phyloP scores from a whole-genome alignment of 2,113 vertebrate genomes.

The Ammospiza nelsoni region DNA sequence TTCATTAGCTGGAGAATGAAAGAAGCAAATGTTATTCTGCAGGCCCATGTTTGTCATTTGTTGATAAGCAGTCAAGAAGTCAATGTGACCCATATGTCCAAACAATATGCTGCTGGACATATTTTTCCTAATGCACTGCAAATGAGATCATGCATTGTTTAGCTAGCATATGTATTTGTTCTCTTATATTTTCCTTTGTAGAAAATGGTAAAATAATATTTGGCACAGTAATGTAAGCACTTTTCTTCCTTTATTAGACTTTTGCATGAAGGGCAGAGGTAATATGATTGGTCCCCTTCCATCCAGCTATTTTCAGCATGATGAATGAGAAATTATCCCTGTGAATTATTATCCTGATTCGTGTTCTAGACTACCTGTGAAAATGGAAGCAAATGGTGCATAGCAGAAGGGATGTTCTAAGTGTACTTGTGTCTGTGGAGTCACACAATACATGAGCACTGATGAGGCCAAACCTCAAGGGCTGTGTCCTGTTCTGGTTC shows the following conservation, averaged over 20 bases:
- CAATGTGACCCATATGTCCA: background rate
- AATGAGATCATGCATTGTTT: background rate
- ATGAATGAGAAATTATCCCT: background rate
- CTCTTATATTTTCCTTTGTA: background rate
- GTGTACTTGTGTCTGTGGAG: background rate
- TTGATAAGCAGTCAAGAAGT: background rate
- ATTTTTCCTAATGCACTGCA: background rate
- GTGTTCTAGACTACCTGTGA: background rate
- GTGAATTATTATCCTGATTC: background rate
- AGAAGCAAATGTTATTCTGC: background rate
- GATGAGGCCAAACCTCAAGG: background rate
- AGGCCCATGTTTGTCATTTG: background rate
- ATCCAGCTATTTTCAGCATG: background rate
- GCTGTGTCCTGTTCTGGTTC: background rate
- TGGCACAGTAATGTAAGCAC: background rate
- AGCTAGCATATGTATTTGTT: background rate
- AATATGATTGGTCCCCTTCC: background rate
- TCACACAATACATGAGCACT: background rate
- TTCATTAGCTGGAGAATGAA: background rate
- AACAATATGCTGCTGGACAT: background rate
- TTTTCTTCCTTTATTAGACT: background rate
- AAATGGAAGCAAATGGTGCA: conserved; percentile 2
- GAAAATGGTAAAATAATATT: background rate
- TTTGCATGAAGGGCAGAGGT: background rate
- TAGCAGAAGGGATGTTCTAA: background rate